Base-by-base conservation (phyloP, 2,888 invertebrate species). In the Volucella zonaria region DNA sequence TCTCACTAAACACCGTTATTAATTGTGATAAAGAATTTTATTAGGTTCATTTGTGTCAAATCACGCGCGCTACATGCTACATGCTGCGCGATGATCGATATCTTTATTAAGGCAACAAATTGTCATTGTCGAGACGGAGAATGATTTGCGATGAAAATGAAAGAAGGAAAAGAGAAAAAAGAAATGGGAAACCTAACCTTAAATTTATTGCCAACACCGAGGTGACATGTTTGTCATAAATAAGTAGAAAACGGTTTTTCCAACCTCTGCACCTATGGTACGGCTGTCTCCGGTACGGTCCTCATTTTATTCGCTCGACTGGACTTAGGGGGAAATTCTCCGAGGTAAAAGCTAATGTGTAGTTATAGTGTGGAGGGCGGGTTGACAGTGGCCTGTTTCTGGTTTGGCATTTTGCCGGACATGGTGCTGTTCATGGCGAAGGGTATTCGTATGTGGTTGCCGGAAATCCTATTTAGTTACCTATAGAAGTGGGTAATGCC, bases 91-190 rank as follows among this genome's bases (percentile, higher is more conserved):
- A 66, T 74, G 79, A 79, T 79, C 59, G 79, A 79, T 83, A 79
- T 79, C 78, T 83, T 75, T 70, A 83, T 75, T 75, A 83, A 68
- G 68, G 64, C 64, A 79, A 70, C 79, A 83, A 78, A 78, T 79
- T 83, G 79, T 70, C 70, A 79, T 31, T 74, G 68, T 40, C 67
- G 52, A 6, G 45, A 31, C 10, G 47, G 45, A 43, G 49, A 51
- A 52, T 67, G 78, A 59, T 59, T 62, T 77, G 56, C 49, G 47
- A 56, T 38, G 31, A 31, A 31, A 31, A 31, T 6, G 31, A 31
- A 31, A 31, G 2, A 31, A 31, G 31, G 6, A 31, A 31, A 31
- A 31, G 6, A 4, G 31, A 31, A 31, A 31, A 31, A 31, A 31
- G 31, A 31, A 31, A 31, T 31, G 56, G n/a, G 43, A 74, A 71